A percentile compares a stretch with the other conserved stretches of the same genome.
Evolutionary conservation across 2,888 invertebrate species (phyloP).

Genomic region (Drosophila aldrichi): DNA sequence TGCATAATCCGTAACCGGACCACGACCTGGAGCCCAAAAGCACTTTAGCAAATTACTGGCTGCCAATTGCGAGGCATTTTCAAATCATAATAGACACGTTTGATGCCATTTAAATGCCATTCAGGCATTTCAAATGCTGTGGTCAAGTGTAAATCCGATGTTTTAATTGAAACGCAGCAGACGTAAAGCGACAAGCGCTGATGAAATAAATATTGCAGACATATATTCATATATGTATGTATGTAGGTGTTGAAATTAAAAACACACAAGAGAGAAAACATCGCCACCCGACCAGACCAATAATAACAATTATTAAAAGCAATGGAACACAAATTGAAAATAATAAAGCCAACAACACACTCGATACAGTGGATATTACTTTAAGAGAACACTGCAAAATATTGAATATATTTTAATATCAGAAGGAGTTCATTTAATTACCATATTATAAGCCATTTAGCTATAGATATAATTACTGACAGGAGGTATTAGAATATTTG

Average conservation of each 20-base stretch:
- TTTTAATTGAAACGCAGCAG: constrained; percentile 52
- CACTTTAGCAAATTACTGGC: constrained; percentile 73
- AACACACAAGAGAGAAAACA: constrained; percentile 46
- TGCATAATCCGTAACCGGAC: constrained; percentile 34
- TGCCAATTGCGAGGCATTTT: constrained; percentile 44
- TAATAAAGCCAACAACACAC: constrained; percentile 61
- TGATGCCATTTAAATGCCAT: constrained; percentile 30
- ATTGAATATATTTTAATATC: no score
- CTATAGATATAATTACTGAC: no score
- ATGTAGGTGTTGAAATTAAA: constrained; percentile 69
- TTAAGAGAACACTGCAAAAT: not conserved
- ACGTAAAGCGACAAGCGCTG: constrained; percentile 31
- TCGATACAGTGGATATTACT: not conserved
- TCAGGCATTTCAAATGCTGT: constrained; percentile 20
- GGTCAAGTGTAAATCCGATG: constrained; percentile 34
- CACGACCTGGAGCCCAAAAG: constrained; percentile 47
- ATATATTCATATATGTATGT: constrained; percentile 22
- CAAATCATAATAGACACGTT: constrained; percentile 40
- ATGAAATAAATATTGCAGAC: constrained; percentile 42
- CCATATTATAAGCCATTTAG: no score
- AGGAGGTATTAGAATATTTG: no score
- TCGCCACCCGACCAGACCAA: constrained; percentile 40
- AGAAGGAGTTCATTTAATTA: no score
- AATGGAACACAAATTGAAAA: constrained; percentile 74
- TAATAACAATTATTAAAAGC: constrained; percentile 76